Evolutionary conservation across 2,113 vertebrate genomes (phyloP).

Genomic region (Neolamprologus brichardi): DNA sequence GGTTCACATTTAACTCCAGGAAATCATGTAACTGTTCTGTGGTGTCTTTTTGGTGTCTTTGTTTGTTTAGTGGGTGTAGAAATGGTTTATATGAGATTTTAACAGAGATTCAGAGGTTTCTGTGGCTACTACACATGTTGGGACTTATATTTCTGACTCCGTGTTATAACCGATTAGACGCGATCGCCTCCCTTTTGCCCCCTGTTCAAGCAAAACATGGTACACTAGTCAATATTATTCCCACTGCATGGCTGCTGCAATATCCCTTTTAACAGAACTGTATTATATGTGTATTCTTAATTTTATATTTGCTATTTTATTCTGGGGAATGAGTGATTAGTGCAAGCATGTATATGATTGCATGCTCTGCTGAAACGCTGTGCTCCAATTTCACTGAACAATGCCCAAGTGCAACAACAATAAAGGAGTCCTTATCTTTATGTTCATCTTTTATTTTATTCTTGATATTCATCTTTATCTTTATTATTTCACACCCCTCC

Average conservation of each 20-base stretch:
- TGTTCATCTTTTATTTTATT: background rate
- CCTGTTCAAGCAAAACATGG: background rate
- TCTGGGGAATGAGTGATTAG: background rate
- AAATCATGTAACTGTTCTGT: background rate
- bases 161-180: background rate
- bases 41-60: background rate
- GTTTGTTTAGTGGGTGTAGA: background rate
- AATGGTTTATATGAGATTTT: background rate
- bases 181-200: accelerated
- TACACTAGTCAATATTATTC: background rate
- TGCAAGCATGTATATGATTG: background rate
- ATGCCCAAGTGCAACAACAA: background rate
- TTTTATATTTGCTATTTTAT: background rate
- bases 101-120: background rate
- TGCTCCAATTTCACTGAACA: background rate
- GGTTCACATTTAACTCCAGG: background rate
- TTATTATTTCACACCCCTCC: background rate
- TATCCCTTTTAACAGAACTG: background rate
- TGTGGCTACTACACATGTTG: background rate
- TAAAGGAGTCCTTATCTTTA: background rate
- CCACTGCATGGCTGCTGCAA: background rate
- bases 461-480: background rate
- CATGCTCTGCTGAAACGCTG: background rate
- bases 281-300: background rate
- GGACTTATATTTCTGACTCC: background rate